phyloP scores from a whole-genome alignment of 2,797 vertebrate species.

The Danio aesculapii region DNA sequence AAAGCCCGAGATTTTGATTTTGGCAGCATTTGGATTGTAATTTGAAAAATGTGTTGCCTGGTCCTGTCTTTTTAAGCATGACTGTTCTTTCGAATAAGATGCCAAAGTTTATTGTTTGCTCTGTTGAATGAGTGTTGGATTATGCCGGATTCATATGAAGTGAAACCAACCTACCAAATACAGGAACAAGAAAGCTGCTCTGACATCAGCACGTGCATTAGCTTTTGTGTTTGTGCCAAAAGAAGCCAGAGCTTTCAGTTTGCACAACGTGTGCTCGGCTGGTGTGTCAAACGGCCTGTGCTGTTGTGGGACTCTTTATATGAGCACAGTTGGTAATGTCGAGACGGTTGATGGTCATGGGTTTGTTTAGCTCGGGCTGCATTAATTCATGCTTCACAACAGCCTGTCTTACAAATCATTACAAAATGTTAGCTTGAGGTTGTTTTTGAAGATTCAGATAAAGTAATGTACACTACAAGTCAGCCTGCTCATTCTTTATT shows the following conservation, averaged over 20 bases:
- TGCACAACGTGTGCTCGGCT: constrained; percentile 72
- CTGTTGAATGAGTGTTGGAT: constrained; percentile 7
- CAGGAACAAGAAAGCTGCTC: not conserved
- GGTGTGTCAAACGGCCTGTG: constrained; percentile 61
- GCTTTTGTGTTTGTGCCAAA: constrained; percentile 45
- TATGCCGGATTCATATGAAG: constrained; percentile 13
- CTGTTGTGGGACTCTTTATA: constrained; percentile 66
- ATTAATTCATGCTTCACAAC: not conserved
- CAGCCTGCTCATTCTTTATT: too few species aligned
- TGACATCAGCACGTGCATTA: constrained; percentile 21
- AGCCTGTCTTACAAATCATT: not conserved
- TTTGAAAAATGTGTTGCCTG: constrained; percentile 21
- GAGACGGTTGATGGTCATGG: constrained; percentile 58
- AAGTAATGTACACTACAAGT: too few species aligned
- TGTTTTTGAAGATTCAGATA: not conserved
- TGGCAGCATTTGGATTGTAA: constrained; percentile 8
- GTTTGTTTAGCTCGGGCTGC: constrained; percentile 31
- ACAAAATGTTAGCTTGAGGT: not conserved
- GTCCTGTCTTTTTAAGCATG: constrained; percentile 20
- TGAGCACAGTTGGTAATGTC: constrained; percentile 47
- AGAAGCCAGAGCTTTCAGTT: constrained; percentile 68
- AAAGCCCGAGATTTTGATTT: constrained; percentile 2
- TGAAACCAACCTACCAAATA: constrained; percentile 32
- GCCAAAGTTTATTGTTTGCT: constrained; percentile 42
- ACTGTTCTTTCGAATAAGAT: constrained; percentile 51